Evolutionary conservation across 1,140 invertebrate genomes (phyloP), one percentile per base, ranked within the genome.

Genomic region (Ceratina japonica): DNA sequence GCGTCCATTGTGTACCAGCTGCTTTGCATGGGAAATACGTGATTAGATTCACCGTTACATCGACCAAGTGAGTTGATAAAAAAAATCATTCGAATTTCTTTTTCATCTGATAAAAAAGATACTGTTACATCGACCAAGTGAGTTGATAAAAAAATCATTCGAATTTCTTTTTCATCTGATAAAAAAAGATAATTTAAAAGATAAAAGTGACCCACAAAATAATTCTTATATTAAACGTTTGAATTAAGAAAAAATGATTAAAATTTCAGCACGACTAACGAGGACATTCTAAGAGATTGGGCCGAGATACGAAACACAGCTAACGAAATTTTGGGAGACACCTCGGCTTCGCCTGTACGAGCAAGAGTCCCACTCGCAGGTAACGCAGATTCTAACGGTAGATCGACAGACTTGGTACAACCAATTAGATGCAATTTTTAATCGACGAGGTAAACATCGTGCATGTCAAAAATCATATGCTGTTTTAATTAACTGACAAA

Each of bases 1-100:
- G 94, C 78, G 96, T 99, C 3, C 98, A 99, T 90, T 96, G 98
- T 63, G 98, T 99, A 0, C 98, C 98, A 0, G 97, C 98, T 0
- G 96, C 96, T 70, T 94, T 98, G 65, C 97, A 97, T 88, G 96
- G 96, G 0, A 96, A 96, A 90, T 99, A 99, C 88, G 97, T 99
- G 20, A 98, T 99, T 75, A 92, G 96, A 77, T 97, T 96, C 88
- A 96, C 98, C 1, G 96, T 99, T 18, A 99, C 98, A 5, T 99
- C 98, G 12, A 95, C 96, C 56, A 95, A 94, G 92, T 93, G 85
- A 87, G 84, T 56, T 16, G 54, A 18, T 10, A 1, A 13, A 3
- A 13, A 0, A 13, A 13, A 56, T 56, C 54, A 56, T 56, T 18
- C 37, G 37, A 44, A 44, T 44, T 56, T 56, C 54, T 56, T 13